phyloP scores from a whole-genome alignment of 2,113 vertebrate genomes.

The Leucosticte australis region DNA sequence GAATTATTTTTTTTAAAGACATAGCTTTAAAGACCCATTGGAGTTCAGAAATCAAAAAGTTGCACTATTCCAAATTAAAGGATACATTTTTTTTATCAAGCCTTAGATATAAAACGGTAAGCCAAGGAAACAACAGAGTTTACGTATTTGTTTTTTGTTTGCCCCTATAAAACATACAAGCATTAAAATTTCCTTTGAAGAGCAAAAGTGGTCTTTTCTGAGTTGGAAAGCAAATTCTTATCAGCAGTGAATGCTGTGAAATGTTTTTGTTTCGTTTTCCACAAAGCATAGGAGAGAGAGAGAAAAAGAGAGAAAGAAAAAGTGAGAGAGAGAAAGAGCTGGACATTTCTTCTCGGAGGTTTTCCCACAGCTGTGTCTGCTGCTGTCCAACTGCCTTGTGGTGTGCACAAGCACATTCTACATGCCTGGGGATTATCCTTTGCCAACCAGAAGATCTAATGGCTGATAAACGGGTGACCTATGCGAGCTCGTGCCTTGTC shows the following conservation, averaged over 20 bases:
- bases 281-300: conserved; percentile 78
- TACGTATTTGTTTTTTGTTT: conserved; percentile 70
- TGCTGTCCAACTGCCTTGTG: conserved; percentile 74
- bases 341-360: conserved; percentile 59
- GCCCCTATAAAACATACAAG: conserved; percentile 79
- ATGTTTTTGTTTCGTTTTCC: conserved; percentile 78
- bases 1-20: conserved; percentile 68
- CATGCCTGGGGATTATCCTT: conserved; percentile 69
- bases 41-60: conserved; percentile 75
- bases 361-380: conserved; percentile 65
- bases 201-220: conserved; percentile 85
- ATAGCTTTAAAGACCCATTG: conserved; percentile 71
- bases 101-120: conserved; percentile 79
- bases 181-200: conserved; percentile 77
- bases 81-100: conserved; percentile 70
- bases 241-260: conserved; percentile 76
- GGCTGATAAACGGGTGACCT: conserved; percentile 73
- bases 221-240: conserved; percentile 84
- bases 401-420: conserved; percentile 70
- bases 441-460: conserved; percentile 72
- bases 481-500: conserved; percentile 75
- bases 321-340: conserved; percentile 73
- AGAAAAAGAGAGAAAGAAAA: conserved; percentile 63
- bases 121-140: conserved; percentile 74
- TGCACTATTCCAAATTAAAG: conserved; percentile 72